These are phyloP conservation scores for Parazoanthus swiftii DNA, from an alignment of 92 coral and sea anemone genomes.

Conservation along the genomic window DNA sequence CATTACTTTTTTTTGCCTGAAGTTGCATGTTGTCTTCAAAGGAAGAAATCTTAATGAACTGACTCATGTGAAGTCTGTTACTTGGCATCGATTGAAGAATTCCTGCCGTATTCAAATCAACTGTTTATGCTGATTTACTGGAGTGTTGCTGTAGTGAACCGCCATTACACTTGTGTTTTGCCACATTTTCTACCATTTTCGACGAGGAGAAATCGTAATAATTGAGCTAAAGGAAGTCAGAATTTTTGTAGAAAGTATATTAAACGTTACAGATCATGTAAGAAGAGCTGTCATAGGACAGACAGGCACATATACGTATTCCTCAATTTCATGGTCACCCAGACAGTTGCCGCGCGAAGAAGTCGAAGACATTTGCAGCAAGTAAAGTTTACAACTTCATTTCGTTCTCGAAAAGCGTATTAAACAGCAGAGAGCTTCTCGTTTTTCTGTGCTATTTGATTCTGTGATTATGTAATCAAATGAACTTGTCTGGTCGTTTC, in stretches of 20 bases:
- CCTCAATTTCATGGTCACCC: not conserved
- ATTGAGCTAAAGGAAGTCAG: not conserved
- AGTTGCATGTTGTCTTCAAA: not conserved
- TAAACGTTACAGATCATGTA: not conserved
- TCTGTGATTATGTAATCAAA: not conserved
- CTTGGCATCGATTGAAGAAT: constrained; percentile 36
- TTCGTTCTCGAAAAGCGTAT: constrained; percentile 1
- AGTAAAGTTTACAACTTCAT: not conserved
- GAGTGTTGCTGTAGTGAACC: constrained; percentile 22
- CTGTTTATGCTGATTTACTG: constrained; percentile 19
- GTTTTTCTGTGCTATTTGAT: not conserved
- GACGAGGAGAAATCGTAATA: not conserved
- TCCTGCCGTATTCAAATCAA: constrained; percentile 4
- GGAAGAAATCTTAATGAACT: constrained; percentile 23
- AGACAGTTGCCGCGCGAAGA: constrained; percentile 17
- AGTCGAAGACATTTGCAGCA: not conserved
- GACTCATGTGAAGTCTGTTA: constrained; percentile 3
- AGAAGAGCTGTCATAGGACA: not conserved
- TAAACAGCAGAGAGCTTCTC: not conserved
- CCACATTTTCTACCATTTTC: constrained; percentile 20
- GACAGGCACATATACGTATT: not conserved
- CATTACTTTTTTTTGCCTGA: not conserved
- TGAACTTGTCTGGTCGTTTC: not conserved
- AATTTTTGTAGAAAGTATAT: not conserved
- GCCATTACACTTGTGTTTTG: constrained; percentile 26